Evolutionary conservation across 2,113 vertebrate genomes (phyloP).

Genomic region (Gallinago undulata): DNA sequence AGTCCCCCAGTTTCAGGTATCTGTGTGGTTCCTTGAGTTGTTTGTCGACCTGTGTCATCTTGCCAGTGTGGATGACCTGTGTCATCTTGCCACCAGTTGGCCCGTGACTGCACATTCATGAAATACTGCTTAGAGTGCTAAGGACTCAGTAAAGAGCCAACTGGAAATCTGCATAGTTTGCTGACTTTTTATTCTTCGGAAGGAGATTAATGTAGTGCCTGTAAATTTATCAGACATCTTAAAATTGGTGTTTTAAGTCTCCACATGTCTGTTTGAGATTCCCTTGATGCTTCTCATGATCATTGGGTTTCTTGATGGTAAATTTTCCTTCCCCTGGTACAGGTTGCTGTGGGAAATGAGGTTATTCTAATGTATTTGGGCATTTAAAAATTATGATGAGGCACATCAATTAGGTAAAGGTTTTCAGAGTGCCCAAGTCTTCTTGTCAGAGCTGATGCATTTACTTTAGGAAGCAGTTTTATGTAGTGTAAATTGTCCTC

Average conservation of each 20-base stretch:
- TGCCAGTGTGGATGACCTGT: not conserved
- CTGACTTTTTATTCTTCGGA: not conserved
- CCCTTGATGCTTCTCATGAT: not conserved
- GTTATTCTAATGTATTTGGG: not conserved
- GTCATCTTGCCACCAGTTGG: not conserved
- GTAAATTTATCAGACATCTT: not conserved
- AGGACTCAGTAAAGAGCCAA: not conserved
- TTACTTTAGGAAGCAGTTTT: not conserved
- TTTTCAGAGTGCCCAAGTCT: not conserved
- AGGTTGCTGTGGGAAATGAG: not conserved
- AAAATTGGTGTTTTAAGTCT: not conserved
- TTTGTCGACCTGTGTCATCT: not conserved
- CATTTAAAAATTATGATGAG: not conserved
- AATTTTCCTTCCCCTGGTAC: not conserved
- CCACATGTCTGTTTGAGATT: not conserved
- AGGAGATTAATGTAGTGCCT: not conserved
- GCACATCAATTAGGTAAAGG: not conserved
- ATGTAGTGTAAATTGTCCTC: not conserved
- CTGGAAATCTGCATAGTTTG: not conserved
- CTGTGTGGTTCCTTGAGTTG: not conserved
- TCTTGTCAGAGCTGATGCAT: not conserved
- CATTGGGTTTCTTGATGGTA: not conserved
- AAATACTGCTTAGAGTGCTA: not conserved
- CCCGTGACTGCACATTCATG: not conserved
- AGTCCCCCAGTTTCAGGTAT: accelerated